Evolutionary conservation across 1,140 invertebrate genomes (phyloP).

Genomic region (Lepidurus arcticus): DNA sequence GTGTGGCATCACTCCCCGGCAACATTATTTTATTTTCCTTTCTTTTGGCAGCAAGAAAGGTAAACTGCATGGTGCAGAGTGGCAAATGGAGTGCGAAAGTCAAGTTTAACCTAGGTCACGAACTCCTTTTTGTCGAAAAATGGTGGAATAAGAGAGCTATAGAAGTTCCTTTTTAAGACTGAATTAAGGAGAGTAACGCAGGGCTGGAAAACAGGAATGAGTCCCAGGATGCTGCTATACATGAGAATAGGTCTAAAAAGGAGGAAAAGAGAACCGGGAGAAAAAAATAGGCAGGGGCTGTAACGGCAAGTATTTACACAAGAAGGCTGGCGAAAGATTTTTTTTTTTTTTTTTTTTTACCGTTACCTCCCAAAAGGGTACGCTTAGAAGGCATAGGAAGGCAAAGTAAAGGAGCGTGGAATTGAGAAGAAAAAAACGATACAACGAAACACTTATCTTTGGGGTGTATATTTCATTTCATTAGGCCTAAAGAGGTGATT

Average conservation of each 20-base stretch:
- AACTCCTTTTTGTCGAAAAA: background rate
- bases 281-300: background rate
- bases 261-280: background rate
- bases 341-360: too few species aligned
- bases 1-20: too few species aligned
- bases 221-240: background rate
- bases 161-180: background rate
- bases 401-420: background rate
- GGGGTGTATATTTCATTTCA: background rate
- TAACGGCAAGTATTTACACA: background rate
- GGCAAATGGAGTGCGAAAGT: background rate
- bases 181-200: background rate
- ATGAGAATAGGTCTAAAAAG: background rate
- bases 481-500: background rate
- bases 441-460: background rate
- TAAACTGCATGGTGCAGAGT: background rate
- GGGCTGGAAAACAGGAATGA: background rate
- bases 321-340: background rate
- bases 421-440: background rate
- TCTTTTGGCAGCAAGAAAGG: background rate
- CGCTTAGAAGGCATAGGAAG: background rate
- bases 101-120: conserved; percentile 1
- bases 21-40: background rate
- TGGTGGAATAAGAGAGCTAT: background rate
- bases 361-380: background rate